Base-by-base conservation (phyloP, 2,113 vertebrate species). In the Archocentrus centrarchus region DNA sequence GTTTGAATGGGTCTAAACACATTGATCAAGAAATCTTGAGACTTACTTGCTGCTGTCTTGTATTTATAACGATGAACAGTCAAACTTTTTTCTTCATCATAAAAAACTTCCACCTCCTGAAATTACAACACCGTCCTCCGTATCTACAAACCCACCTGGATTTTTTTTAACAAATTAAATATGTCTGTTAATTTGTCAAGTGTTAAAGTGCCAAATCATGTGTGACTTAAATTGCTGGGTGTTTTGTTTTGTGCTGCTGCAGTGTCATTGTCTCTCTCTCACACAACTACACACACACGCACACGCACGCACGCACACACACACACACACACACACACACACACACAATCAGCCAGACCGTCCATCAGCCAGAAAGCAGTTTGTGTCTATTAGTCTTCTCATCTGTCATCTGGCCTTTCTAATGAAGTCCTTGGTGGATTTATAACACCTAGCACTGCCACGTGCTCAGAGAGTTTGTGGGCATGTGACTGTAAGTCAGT, bases 371-470 rank as follows among this genome's bases (percentile, higher is more conserved):
- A 85, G 86, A 83, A 89, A 89, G 84, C 76, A 80, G 89, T 91
- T 90, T 13, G 79, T 77, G 87, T 88, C 90, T 88, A 90, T 93
- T 90, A 92, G 80, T 82, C 87, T 88, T 68, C 82, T 91, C 87
- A 89, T 93, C 87, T 90, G 87, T 89, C 90, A 92, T 92, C 80
- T 82, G 81, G 82, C 64, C 41, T 87, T 87, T 83, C 86, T 95
- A 94, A 95, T 94, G 86, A 93, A 93, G 90, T 92, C 93, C 91
- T 82, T 32, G 41, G 92, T 93, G 93, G 88, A 93, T 94, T 92
- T 84, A 82, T 73, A 82, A 77, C 70, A 75, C 58, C 53, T 11
- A 77, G 27, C 73, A 59, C 63, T 79, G 22, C 66, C n/a, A 27
- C 2, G 11, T 17, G 53, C 80, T 78, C 9, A 15, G 76, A 39